Conservation (phyloP, 2,113 vertebrate species). For the Tauraco erythrolophus region DNA sequence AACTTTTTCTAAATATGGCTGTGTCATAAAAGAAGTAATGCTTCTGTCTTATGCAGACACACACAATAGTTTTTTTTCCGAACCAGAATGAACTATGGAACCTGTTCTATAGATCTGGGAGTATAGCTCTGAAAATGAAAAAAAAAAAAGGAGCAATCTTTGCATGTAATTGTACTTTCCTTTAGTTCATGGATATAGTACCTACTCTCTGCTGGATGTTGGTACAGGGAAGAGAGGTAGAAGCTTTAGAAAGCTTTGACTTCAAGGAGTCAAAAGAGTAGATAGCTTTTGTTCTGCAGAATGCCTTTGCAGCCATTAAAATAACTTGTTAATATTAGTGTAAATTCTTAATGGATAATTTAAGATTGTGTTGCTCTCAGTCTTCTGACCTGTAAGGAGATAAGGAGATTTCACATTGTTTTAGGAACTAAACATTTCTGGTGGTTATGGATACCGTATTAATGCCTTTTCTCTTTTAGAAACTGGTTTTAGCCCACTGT, state of each 20-base stretch:
- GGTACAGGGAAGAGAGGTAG: neutral
- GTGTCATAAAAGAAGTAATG: neutral
- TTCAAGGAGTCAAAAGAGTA: neutral
- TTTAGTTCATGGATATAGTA: neutral
- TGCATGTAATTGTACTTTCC: neutral
- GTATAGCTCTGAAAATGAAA: neutral
- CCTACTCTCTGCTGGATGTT: neutral
- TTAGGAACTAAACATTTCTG: neutral
- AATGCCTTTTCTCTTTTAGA: slow-evolving; percentile 65
- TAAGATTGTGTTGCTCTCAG: neutral
- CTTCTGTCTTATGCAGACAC: neutral
- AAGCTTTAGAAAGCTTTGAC: neutral
- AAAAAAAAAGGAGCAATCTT: neutral
- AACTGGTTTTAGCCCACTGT: slow-evolving; percentile 74
- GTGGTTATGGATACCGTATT: neutral
- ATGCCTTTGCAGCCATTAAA: neutral
- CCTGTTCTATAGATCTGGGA: neutral
- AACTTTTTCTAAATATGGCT: neutral
- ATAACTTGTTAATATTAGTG: neutral
- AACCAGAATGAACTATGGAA: neutral
- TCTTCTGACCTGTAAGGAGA: neutral
- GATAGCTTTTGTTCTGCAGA: neutral
- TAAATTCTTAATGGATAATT: neutral
- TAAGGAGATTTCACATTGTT: neutral
- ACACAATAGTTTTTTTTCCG: neutral